phyloP scores from a whole-genome alignment of 37 sponge, comb jelly and placozoan species.

The Beroe forskalii region DNA sequence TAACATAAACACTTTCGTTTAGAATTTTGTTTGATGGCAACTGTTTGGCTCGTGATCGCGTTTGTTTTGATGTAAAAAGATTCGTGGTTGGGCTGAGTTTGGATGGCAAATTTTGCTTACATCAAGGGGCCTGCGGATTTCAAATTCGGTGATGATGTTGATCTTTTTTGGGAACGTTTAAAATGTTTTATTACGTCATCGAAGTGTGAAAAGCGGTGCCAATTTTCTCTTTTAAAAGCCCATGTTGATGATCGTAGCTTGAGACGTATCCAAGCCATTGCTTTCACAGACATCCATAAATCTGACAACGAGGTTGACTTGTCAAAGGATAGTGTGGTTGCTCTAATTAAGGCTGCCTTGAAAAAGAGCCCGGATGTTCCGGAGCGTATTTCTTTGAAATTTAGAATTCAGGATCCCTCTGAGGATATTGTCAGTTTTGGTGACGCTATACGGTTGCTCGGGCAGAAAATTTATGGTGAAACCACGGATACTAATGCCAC shows the following conservation, averaged over 20 bases:
- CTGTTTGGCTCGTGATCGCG: too few species aligned
- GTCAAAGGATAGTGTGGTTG: not conserved
- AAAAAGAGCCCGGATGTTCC: not conserved
- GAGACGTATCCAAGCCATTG: not conserved
- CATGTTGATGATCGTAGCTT: conserved; percentile 11
- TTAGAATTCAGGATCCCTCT: not conserved
- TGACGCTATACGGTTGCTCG: not conserved
- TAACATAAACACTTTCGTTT: too few species aligned
- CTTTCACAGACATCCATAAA: not conserved
- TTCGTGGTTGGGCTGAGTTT: too few species aligned
- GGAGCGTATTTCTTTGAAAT: not conserved
- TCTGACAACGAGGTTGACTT: not conserved
- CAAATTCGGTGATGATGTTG: not conserved
- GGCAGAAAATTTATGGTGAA: not conserved
- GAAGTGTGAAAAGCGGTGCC: not conserved
- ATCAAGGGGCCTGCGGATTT: not conserved
- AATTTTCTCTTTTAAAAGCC: not conserved
- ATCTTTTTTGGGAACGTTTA: not conserved
- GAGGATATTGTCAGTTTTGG: not conserved
- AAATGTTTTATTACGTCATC: not conserved
- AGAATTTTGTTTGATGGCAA: too few species aligned
- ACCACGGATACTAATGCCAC: not conserved
- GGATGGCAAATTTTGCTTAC: not conserved
- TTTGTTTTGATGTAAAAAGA: too few species aligned
- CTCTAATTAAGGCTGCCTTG: not conserved